These are phyloP conservation scores for Dermolepida albohirtum DNA, from an alignment of 2,888 invertebrate species.

Conservation along the genomic window DNA sequence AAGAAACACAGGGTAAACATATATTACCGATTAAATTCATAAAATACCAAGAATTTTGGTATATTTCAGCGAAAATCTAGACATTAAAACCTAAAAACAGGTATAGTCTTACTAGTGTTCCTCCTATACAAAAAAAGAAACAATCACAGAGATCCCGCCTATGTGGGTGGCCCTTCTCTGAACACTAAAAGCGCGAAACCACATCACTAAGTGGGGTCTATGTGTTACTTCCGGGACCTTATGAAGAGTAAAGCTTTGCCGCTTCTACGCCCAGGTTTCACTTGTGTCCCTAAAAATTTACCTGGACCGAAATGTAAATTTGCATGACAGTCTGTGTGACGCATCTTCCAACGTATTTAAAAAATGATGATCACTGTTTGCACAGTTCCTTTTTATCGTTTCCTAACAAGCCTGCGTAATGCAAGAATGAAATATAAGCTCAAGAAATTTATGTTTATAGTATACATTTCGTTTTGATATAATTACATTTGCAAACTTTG, in stretches of 20 bases:
- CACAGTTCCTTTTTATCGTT: conserved; percentile 18
- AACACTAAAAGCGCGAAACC: conserved; percentile 50
- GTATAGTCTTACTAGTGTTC: conserved; percentile 25
- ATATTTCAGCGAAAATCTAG: conserved; percentile 22
- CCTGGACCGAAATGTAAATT: conserved; percentile 23
- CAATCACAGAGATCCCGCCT: conserved; percentile 20
- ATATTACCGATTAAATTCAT: not conserved
- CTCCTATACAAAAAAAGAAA: conserved; percentile 18
- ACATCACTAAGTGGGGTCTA: conserved; percentile 50
- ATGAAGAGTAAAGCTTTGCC: conserved; percentile 26
- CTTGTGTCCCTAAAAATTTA: not conserved
- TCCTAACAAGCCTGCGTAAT: conserved; percentile 4
- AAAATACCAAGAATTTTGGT: conserved; percentile 23
- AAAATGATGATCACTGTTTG: conserved; percentile 17
- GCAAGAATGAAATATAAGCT: not conserved
- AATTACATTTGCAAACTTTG: conserved; percentile 32
- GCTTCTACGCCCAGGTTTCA: not conserved
- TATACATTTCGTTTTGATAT: conserved; percentile 23
- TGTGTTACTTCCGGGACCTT: conserved; percentile 54
- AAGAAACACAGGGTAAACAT: not conserved
- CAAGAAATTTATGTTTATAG: conserved; percentile 18
- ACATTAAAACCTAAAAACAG: conserved; percentile 2
- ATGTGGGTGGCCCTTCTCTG: conserved; percentile 46
- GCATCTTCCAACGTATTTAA: conserved; percentile 25
- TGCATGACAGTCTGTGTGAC: conserved; percentile 25